Conservation (phyloP, 37 sponge, comb jelly and placozoan species). For the Halisarca cf. caerulea region DNA sequence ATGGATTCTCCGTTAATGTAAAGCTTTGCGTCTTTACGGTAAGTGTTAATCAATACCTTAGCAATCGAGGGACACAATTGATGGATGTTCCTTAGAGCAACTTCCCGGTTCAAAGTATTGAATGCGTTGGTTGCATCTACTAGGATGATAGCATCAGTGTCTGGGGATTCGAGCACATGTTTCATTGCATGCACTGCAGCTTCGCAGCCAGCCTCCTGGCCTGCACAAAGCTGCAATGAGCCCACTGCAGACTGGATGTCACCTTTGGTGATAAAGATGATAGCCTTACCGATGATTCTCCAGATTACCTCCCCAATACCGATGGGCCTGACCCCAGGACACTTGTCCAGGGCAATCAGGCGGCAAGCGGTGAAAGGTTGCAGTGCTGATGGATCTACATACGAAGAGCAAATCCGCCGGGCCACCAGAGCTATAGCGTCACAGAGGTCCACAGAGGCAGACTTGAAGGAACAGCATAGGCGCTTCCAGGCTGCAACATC, state of each 20-base stretch:
- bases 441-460: slow-evolving; percentile 26
- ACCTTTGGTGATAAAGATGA: neutral
- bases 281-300: slow-evolving; percentile 6
- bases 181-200: slow-evolving; percentile 25
- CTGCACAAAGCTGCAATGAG: slow-evolving; percentile 11
- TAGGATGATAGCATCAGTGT: slow-evolving; percentile 1
- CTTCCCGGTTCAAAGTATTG: slow-evolving; percentile 3
- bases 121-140: slow-evolving; percentile 24
- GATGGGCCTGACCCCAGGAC: slow-evolving; percentile 38
- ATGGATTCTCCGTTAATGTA: too few species aligned
- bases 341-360: slow-evolving; percentile 32
- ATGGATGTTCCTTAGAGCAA: slow-evolving; percentile 6
- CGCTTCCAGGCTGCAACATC: slow-evolving; percentile 23
- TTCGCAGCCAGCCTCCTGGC: slow-evolving; percentile 25
- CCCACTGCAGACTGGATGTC: slow-evolving; percentile 27
- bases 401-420: slow-evolving; percentile 17
- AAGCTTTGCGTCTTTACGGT: too few species aligned
- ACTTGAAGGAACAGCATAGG: slow-evolving; percentile 5
- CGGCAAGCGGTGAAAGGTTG: neutral
- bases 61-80: neutral
- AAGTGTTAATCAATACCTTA: neutral
- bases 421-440: slow-evolving; percentile 10
- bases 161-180: neutral
- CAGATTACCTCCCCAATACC: slow-evolving; percentile 25
- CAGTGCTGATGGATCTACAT: slow-evolving; percentile 15